phyloP scores from a whole-genome alignment of 2,113 vertebrate species.

The Takifugu flavidus region DNA sequence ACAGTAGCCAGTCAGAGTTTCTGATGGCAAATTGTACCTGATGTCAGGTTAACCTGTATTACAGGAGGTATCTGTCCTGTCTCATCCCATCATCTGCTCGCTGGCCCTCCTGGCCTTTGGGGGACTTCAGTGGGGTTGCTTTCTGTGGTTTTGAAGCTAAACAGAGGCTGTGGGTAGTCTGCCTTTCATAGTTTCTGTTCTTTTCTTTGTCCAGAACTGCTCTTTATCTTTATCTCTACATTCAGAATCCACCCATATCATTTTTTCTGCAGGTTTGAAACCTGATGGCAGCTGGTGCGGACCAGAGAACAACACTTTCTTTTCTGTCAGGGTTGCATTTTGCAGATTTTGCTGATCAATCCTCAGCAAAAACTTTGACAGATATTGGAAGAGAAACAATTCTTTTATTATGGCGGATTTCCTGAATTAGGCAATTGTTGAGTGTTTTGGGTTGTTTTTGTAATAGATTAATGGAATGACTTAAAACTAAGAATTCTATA shows the following conservation, averaged over 20 bases:
- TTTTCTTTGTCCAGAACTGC: not conserved
- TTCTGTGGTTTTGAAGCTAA: not conserved
- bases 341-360: not conserved
- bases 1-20: too few species aligned
- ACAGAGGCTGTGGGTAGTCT: not conserved
- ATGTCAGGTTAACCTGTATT: not conserved
- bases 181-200: not conserved
- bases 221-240: not conserved
- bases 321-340: conserved; percentile 3
- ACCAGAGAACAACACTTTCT: conserved; percentile 1
- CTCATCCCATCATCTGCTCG: conserved; percentile 4
- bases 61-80: not conserved
- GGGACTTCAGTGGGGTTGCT: conserved; percentile 1
- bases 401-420: conserved; percentile 9
- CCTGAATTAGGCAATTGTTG: conserved; percentile 4
- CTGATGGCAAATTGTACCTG: too few species aligned
- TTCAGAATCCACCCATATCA: not conserved
- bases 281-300: not conserved
- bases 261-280: not conserved
- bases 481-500: too few species aligned
- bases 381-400: conserved; percentile 14
- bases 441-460: not conserved
- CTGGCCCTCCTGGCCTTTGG: conserved; percentile 2
- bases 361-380: conserved; percentile 14
- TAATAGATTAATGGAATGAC: too few species aligned